These are phyloP conservation scores for Hydrophis major DNA, from an alignment of 2,797 vertebrate species.

Conservation along the genomic window DNA sequence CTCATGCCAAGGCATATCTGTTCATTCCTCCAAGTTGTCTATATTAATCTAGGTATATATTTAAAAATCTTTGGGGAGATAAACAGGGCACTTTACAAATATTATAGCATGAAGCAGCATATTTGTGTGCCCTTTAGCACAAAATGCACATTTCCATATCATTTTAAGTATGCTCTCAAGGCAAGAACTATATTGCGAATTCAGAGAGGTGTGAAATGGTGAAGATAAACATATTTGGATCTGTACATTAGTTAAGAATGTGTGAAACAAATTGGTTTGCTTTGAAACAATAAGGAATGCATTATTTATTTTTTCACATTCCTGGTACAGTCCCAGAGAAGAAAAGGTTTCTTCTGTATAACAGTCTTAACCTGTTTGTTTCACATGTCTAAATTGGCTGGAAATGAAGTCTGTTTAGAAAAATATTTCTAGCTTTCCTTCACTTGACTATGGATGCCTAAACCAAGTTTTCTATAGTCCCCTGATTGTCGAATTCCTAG, in stretches of 20 bases:
- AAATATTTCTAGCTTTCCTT: background rate
- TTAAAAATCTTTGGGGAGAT: background rate
- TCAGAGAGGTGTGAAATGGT: background rate
- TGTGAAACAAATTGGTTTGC: background rate
- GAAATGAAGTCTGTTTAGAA: background rate
- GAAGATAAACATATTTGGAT: background rate
- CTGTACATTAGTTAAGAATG: background rate
- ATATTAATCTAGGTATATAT: background rate
- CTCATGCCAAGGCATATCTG: background rate
- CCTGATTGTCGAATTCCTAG: background rate
- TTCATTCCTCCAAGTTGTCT: background rate
- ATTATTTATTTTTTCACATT: background rate
- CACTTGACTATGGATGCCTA: background rate
- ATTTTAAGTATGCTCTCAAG: background rate
- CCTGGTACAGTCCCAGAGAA: background rate
- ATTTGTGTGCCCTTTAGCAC: background rate
- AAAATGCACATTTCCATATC: background rate
- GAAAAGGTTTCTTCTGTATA: background rate
- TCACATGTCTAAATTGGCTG: background rate
- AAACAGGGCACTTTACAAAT: background rate
- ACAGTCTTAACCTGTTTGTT: background rate
- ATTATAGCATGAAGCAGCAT: background rate
- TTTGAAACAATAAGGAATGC: background rate
- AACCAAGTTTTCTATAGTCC: background rate
- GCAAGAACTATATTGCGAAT: background rate